Evolutionary conservation across 1,140 invertebrate species (phyloP), one percentile per base, ranked within the genome.

Genomic region (Portunus trituberculatus): DNA sequence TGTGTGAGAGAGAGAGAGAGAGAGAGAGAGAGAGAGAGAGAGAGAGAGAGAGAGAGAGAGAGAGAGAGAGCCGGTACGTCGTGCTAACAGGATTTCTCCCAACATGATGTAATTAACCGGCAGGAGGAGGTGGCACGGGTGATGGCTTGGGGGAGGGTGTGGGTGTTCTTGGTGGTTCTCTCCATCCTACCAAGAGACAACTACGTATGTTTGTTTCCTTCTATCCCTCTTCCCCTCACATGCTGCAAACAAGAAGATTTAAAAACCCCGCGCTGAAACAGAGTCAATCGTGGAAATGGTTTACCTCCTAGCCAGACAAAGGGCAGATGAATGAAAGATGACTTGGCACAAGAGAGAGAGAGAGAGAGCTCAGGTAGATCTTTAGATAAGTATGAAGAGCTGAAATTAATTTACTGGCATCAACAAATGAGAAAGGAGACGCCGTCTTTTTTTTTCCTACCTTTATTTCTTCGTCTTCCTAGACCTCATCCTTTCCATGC

Each of bases 91-190:
- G 67, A 76, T 76, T 76, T 76, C 67, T 76, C 25, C 25, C 25
- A 76, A 25, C 67, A n/a, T 76, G 67, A 76, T 59, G 67, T 76
- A 76, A 76, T 76, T 76, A 76, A 76, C 67, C 20, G n/a, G 67
- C 52, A 20, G n/a, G 67, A 76, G 67, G 67, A 76, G 67, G 67
- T 12, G 67, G 52, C 12, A 76, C 12, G 67, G 67, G 67, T 7
- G 67, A 76, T n/a, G 52, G 25, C 52, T 59, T 39, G 25, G 67
- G 67, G 67, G 67, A 76, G 25, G 25, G 20, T 25, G 67, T 20
- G 20, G 67, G 52, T 59, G 52, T 20, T 39, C 39, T 39, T 39
- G 39, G 25, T 76, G 67, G 20, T 76, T 25, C 67, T 76, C 20
- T 76, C 67, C 67, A 7, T 59, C 25, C 67, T n/a, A 25, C 67